A percentile compares a stretch with the other conserved stretches of the same genome.
Evolutionary conservation across 2,113 vertebrate species (phyloP).

Genomic region (Gallinago media): DNA sequence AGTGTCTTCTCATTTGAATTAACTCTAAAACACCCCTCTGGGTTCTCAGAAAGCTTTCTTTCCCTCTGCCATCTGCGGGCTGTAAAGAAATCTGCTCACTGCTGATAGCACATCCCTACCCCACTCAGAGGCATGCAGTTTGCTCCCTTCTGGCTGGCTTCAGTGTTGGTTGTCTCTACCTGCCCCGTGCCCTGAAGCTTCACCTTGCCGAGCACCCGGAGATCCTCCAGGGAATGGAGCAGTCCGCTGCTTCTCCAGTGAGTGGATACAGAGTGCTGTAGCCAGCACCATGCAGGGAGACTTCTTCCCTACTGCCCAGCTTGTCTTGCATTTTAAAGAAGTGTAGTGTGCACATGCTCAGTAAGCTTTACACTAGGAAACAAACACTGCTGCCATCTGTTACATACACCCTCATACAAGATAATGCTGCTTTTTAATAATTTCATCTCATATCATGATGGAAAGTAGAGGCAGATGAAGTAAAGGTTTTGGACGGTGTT

Average conservation of each 20-base stretch:
- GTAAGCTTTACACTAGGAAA: background rate
- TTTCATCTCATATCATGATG: background rate
- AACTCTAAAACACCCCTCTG: background rate
- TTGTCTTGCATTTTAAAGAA: background rate
- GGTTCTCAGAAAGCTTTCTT: background rate
- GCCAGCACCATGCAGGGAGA: background rate
- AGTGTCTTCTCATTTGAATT: background rate
- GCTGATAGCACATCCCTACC: background rate
- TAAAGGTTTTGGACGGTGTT: background rate
- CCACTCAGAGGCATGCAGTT: background rate
- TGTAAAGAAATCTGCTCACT: background rate
- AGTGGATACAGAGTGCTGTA: background rate
- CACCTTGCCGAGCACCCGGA: fast-evolving
- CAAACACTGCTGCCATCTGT: background rate
- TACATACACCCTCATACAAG: background rate
- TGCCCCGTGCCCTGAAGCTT: background rate
- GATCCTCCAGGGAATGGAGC: background rate
- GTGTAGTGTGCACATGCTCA: background rate
- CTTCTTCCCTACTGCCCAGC: background rate
- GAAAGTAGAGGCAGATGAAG: background rate
- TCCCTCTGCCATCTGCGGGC: background rate
- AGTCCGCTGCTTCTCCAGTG: background rate
- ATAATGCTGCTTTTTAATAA: background rate
- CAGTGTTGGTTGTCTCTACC: background rate
- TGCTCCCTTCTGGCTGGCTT: background rate